These are phyloP conservation scores for Vicugna pacos DNA, from an alignment of 2,113 vertebrate species.

Conservation along the genomic window DNA sequence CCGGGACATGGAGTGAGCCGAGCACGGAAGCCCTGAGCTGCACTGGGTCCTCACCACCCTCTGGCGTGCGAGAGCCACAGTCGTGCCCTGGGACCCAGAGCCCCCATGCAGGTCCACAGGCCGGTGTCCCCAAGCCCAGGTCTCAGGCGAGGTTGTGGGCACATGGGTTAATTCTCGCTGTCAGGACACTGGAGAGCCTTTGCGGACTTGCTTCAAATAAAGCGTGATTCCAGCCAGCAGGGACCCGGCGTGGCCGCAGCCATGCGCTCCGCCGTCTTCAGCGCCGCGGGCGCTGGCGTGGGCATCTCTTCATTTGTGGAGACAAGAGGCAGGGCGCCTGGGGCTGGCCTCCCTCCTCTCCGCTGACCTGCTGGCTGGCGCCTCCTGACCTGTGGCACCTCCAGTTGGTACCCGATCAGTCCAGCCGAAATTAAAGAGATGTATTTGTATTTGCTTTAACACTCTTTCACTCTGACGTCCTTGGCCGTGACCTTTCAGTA, in stretches of 20 bases:
- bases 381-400: constrained; percentile 88
- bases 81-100: background rate
- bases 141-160: background rate
- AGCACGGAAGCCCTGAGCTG: fast-evolving
- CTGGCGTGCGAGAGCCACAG: background rate
- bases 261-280: constrained; percentile 68
- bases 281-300: constrained; percentile 64
- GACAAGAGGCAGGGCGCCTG: constrained; percentile 78
- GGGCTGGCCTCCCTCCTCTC: constrained; percentile 83
- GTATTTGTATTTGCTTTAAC: constrained; percentile 88
- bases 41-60: fast-evolving
- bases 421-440: constrained; percentile 89
- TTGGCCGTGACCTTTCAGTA: constrained; percentile 87
- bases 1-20: no score
- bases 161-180: fast-evolving
- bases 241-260: constrained; percentile 54
- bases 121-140: background rate
- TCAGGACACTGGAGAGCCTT: background rate
- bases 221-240: constrained; percentile 57
- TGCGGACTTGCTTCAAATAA: constrained; percentile 49
- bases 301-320: constrained; percentile 84
- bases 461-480: constrained; percentile 83
- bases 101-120: background rate
- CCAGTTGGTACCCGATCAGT: constrained; percentile 90
- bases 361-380: constrained; percentile 82